Percentiles rank a stretch among this genome's conserved stretches.
Evolutionary conservation across 2,888 invertebrate species (phyloP).

Genomic region (Colletes collaris): DNA sequence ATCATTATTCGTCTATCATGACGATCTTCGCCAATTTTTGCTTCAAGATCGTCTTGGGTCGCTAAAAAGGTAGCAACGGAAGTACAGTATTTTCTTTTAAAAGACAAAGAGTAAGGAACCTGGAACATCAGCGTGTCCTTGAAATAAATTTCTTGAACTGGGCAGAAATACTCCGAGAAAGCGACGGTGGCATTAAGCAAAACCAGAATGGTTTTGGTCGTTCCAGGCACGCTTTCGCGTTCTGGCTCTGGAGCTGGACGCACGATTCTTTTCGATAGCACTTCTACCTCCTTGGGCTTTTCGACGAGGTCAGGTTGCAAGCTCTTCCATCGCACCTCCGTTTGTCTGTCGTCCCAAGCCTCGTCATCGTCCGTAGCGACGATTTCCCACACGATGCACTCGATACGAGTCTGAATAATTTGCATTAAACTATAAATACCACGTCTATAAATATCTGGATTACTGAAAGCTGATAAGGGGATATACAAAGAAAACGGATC

Average conservation of each 20-base stretch:
- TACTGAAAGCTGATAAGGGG: too few species aligned
- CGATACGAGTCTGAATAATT: constrained; percentile 61
- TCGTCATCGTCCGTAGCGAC: constrained; percentile 60
- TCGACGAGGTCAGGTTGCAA: constrained; percentile 27
- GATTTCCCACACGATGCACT: constrained; percentile 71
- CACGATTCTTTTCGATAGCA: constrained; percentile 69
- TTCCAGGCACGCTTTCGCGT: constrained; percentile 72
- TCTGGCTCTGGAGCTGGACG: constrained; percentile 78
- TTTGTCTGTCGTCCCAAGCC: constrained; percentile 83
- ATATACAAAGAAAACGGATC: too few species aligned
- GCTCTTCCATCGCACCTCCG: constrained; percentile 77
- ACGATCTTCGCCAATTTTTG: too few species aligned
- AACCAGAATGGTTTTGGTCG: constrained; percentile 81
- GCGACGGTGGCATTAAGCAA: constrained; percentile 84
- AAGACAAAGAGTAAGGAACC: constrained; percentile 68
- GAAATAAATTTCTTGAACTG: constrained; percentile 82
- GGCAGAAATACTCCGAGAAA: constrained; percentile 84
- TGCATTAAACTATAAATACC: too few species aligned
- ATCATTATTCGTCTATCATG: neutral
- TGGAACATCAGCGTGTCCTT: constrained; percentile 85
- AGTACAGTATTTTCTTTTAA: too few species aligned
- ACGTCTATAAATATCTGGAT: too few species aligned
- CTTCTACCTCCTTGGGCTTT: constrained; percentile 19
- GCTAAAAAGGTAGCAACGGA: too few species aligned
- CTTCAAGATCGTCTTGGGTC: too few species aligned